Evolutionary conservation across 1,140 invertebrate genomes (phyloP).

Genomic region (Drosophila repleta): DNA sequence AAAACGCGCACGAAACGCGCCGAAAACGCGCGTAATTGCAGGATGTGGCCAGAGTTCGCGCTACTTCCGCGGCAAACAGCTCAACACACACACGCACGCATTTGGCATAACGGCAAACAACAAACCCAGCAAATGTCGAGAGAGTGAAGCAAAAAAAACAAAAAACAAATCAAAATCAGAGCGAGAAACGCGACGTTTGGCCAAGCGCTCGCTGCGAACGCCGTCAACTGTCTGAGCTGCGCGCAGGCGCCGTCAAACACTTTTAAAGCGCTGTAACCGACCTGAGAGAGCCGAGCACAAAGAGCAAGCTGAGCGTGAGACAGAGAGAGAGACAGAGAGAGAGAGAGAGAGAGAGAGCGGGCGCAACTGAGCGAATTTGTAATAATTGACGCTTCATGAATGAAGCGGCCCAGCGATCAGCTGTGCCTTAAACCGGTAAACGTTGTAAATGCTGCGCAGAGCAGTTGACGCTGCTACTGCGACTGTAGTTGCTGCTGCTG

Average conservation of each 20-base stretch:
- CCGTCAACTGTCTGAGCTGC: conserved; percentile 74
- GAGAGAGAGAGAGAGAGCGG: conserved; percentile 1
- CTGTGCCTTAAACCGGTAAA: conserved; percentile 48
- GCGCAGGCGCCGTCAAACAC: conserved; percentile 63
- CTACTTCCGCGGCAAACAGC: conserved; percentile 25
- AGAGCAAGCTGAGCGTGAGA: conserved; percentile 1
- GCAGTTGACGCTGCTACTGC: not conserved
- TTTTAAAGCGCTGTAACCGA: conserved; percentile 65
- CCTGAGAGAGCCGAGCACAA: too few relatives aligned
- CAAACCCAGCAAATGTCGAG: conserved; percentile 26
- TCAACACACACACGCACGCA: conserved; percentile 10
- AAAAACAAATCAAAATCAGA: too few relatives aligned
- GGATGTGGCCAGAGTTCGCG: conserved; percentile 27
- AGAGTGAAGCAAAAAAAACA: not conserved
- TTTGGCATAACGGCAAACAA: not conserved
- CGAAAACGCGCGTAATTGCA: conserved; percentile 42
- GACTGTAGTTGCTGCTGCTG: not conserved
- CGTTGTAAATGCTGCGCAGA: conserved; percentile 22
- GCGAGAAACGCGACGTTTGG: conserved; percentile 53
- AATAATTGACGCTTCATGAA: conserved; percentile 34
- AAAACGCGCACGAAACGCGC: conserved; percentile 30
- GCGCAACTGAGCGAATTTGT: conserved; percentile 4
- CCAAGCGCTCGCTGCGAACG: conserved; percentile 67
- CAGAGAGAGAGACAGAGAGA: not conserved
- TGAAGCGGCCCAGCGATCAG: conserved; percentile 41